These are phyloP conservation scores for Siniperca scherzeri DNA, from an alignment of 2,797 vertebrate genomes.

Conservation along the genomic window DNA sequence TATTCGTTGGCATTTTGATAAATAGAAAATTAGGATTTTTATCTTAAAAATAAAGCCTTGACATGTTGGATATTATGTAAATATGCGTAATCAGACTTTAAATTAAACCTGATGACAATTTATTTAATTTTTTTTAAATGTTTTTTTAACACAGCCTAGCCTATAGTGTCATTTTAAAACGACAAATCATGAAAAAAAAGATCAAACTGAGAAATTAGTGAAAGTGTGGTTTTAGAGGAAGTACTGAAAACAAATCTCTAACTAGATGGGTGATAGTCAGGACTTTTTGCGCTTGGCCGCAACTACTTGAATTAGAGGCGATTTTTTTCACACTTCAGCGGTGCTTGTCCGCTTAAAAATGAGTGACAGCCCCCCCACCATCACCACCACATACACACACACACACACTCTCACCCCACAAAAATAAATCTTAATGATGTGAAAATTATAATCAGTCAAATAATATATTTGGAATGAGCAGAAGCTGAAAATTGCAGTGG, in stretches of 20 bases:
- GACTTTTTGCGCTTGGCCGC: slow-evolving; percentile 91
- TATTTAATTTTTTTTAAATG: neutral
- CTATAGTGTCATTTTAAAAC: neutral
- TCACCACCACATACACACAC: slow-evolving; percentile 55
- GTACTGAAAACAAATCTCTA: slow-evolving; percentile 3
- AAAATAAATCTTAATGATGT: slow-evolving; percentile 90
- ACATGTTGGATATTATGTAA: neutral
- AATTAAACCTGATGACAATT: neutral
- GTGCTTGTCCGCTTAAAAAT: slow-evolving; percentile 93
- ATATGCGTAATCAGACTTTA: neutral
- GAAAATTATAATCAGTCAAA: slow-evolving; percentile 89
- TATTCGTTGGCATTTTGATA: slow-evolving; percentile 45
- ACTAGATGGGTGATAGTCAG: slow-evolving; percentile 89
- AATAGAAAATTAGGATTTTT: slow-evolving; percentile 22
- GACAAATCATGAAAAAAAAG: neutral
- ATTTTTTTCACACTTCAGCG: slow-evolving; percentile 94
- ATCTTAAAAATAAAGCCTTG: neutral
- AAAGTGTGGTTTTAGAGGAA: neutral
- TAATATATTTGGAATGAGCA: slow-evolving; percentile 86
- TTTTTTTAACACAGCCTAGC: neutral
- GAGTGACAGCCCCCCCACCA: slow-evolving; percentile 87
- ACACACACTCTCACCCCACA: slow-evolving; percentile 67
- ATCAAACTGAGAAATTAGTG: neutral
- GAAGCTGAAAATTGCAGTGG: slow-evolving; percentile 61
- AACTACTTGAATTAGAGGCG: slow-evolving; percentile 85